Conservation (phyloP, 2,797 vertebrate genomes). For the Saxicola maurus region DNA sequence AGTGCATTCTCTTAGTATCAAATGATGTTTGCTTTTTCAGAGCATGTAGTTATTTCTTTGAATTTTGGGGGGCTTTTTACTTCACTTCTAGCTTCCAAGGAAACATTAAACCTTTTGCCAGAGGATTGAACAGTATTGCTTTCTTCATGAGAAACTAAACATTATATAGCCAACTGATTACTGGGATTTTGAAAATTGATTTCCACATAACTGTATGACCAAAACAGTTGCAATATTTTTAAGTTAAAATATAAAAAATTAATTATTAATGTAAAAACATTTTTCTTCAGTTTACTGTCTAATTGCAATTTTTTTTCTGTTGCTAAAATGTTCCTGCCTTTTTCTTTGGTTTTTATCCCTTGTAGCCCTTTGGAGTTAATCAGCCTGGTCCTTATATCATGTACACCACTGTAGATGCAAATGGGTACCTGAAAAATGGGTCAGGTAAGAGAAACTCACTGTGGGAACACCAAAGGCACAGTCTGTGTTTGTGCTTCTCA, state of each 20-base stretch:
- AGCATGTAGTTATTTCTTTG: neutral
- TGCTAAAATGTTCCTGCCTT: neutral
- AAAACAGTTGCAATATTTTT: neutral
- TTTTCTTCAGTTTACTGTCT: neutral
- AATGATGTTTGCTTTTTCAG: neutral
- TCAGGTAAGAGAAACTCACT: conserved; percentile 80
- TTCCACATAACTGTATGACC: neutral
- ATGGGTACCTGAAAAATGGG: conserved; percentile 90
- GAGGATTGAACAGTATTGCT: neutral
- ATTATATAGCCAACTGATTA: neutral
- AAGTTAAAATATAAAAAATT: neutral
- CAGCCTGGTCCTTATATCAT: conserved; percentile 96
- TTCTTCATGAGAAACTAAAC: neutral
- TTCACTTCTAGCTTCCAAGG: neutral
- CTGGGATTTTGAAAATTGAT: neutral
- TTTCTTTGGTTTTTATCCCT: neutral
- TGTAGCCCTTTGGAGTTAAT: conserved; percentile 95
- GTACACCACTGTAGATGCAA: conserved; percentile 94
- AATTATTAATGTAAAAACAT: neutral
- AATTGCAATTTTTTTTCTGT: neutral
- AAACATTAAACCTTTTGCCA: neutral
- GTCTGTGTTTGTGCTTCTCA: neutral
- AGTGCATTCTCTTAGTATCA: neutral
- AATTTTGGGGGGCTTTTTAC: neutral
- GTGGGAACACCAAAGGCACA: neutral